Evolutionary conservation across 2,888 invertebrate genomes (phyloP).

Genomic region (Pterobdella sp.): DNA sequence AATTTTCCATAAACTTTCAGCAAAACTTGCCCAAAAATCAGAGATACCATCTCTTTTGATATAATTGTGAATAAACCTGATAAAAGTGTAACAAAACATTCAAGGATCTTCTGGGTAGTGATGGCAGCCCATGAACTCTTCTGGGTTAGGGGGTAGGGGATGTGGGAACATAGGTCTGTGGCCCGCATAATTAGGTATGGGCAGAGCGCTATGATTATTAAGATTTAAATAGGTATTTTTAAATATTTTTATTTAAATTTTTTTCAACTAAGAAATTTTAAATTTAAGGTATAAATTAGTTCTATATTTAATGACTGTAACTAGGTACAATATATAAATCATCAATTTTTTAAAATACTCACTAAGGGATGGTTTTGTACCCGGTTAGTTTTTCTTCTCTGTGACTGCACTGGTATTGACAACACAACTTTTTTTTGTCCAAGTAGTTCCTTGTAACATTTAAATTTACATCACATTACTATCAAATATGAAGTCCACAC

Average conservation of each 20-base stretch:
- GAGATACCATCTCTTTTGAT: too few relatives aligned
- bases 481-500: too few relatives aligned
- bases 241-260: background rate
- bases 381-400: conserved; percentile 25
- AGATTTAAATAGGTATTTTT: too few relatives aligned
- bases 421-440: conserved; percentile 23
- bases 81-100: too few relatives aligned
- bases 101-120: background rate
- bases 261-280: background rate
- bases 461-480: too few relatives aligned
- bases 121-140: conserved; percentile 28
- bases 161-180: conserved; percentile 22
- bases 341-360: conserved; percentile 15
- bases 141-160: conserved; percentile 22
- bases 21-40: too few relatives aligned
- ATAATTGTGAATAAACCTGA: too few relatives aligned
- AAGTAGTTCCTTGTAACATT: conserved; percentile 13
- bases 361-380: conserved; percentile 26
- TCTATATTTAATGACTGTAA: too few relatives aligned
- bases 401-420: conserved; percentile 23
- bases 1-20: too few relatives aligned
- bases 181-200: conserved; percentile 25
- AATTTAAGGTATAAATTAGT: background rate
- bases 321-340: too few relatives aligned
- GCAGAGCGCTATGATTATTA: conserved; percentile 26